These are phyloP conservation scores for Drosophila fungiperda DNA, from an alignment of 2,888 invertebrate species.

Conservation along the genomic window DNA sequence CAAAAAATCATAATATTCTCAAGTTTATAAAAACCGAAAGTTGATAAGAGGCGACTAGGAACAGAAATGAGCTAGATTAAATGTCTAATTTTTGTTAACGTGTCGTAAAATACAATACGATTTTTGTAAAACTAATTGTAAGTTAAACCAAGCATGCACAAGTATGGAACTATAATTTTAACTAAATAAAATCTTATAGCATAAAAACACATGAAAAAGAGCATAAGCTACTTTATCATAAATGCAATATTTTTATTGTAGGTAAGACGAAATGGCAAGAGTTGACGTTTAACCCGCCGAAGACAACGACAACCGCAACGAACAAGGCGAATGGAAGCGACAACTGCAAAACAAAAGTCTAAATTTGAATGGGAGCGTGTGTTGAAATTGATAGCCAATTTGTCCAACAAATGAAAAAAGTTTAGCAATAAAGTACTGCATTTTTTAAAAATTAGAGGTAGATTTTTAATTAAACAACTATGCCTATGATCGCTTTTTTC, in stretches of 20 bases:
- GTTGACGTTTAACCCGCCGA: conserved; percentile 72
- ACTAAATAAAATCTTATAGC: conserved; percentile 60
- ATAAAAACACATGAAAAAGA: conserved; percentile 44
- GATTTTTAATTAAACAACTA: too few relatives aligned
- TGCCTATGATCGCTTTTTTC: too few relatives aligned
- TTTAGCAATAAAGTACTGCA: too few relatives aligned
- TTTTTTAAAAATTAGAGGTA: too few relatives aligned
- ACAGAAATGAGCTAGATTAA: conserved; percentile 57
- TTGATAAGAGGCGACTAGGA: conserved; percentile 42
- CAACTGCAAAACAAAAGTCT: conserved; percentile 27
- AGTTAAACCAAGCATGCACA: conserved; percentile 35
- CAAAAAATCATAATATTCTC: background rate
- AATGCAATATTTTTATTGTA: conserved; percentile 69
- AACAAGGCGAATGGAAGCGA: conserved; percentile 51
- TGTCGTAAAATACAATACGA: conserved; percentile 24
- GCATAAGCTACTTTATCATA: conserved; percentile 61
- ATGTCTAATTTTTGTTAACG: conserved; percentile 34
- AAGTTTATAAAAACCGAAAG: conserved; percentile 56
- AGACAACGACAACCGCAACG: conserved; percentile 31
- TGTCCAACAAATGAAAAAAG: too few relatives aligned
- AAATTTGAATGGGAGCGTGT: background rate
- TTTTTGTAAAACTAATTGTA: conserved; percentile 13
- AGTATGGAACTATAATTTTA: background rate
- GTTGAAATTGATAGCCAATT: too few relatives aligned
- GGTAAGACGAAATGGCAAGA: conserved; percentile 74